Evolutionary conservation across 2,797 vertebrate species (phyloP).

Genomic region (Streptopelia turtur): DNA sequence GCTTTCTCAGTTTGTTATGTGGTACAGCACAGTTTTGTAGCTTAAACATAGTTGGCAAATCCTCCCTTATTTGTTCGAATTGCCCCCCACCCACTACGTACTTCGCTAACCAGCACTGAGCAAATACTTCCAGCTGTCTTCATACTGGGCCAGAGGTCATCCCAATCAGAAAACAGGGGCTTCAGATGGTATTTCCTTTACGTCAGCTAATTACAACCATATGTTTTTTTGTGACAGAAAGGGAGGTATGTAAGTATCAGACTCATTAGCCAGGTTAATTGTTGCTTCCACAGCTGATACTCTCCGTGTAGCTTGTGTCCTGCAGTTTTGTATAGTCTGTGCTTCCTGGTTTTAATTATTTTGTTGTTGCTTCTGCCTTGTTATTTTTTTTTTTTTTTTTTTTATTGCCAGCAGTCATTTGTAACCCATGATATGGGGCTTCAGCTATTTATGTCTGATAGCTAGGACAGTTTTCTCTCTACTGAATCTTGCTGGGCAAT

Average conservation of each 20-base stretch:
- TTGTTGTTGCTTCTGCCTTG: background rate
- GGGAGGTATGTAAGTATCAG: constrained; percentile 8
- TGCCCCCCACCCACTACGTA: background rate
- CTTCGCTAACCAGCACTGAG: background rate
- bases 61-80: background rate
- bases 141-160: constrained; percentile 46
- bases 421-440: background rate
- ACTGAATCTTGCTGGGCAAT: background rate
- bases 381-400: constrained; percentile 25
- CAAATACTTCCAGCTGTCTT: constrained; percentile 65
- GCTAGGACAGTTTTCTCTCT: background rate
- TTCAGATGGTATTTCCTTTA: constrained; percentile 72
- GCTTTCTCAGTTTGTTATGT: background rate
- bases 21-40: background rate
- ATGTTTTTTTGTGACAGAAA: constrained; percentile 56
- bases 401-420: background rate
- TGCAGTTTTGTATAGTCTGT: background rate
- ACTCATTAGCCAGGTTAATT: constrained; percentile 37
- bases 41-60: constrained; percentile 22
- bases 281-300: constrained; percentile 36
- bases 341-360: constrained; percentile 41
- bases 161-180: constrained; percentile 64
- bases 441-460: constrained; percentile 2
- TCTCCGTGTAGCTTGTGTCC: background rate
- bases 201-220: constrained; percentile 68